Evolutionary conservation across 2,888 invertebrate species (phyloP).

Genomic region (Harpalus rubripes): DNA sequence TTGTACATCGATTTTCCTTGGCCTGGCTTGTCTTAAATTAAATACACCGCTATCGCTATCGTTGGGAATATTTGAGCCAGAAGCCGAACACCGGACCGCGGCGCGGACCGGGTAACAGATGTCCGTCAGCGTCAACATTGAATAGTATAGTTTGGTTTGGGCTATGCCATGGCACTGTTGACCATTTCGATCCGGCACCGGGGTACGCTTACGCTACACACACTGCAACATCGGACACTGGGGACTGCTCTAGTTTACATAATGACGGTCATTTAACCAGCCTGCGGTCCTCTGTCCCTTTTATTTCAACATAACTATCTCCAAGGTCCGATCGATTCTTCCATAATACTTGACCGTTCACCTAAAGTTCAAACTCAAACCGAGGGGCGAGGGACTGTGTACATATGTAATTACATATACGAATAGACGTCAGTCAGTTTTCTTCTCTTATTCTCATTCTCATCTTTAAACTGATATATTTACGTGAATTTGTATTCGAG

Average conservation of each 20-base stretch:
- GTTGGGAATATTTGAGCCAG: too few relatives aligned
- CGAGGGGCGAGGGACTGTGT: background rate
- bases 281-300: slow-evolving; percentile 74
- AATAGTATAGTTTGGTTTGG: slow-evolving; percentile 5
- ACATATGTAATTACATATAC: background rate
- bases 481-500: slow-evolving; percentile 50
- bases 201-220: background rate
- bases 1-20: background rate
- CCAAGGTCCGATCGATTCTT: slow-evolving; percentile 72
- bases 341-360: slow-evolving; percentile 71
- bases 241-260: slow-evolving; percentile 76
- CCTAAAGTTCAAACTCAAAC: background rate
- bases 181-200: slow-evolving; percentile 16
- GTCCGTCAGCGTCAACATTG: slow-evolving; percentile 14
- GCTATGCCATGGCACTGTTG: background rate
- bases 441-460: background rate
- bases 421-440: too few relatives aligned
- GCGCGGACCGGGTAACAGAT: slow-evolving; percentile 24
- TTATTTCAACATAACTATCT: slow-evolving; percentile 73
- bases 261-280: slow-evolving; percentile 76
- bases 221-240: slow-evolving; percentile 56
- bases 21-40: background rate
- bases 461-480: slow-evolving; percentile 41
- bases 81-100: background rate
- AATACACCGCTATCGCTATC: background rate